These are phyloP conservation scores for Clepsis dumicolana DNA, from an alignment of 2,888 invertebrate genomes.

Conservation along the genomic window DNA sequence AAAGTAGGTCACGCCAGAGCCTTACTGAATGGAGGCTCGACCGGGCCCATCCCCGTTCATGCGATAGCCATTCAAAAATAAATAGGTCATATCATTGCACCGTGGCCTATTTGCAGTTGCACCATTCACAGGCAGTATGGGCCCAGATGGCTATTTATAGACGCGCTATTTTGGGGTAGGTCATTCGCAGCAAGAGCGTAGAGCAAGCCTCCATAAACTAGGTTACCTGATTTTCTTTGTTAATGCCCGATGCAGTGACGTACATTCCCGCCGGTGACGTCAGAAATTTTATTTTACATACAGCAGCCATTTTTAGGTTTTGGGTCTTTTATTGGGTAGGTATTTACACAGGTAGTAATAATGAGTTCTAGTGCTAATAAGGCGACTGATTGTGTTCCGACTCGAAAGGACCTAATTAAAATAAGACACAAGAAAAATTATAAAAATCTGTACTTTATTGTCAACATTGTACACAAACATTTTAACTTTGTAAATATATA, in stretches of 20 bases:
- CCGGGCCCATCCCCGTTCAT: conserved; percentile 81
- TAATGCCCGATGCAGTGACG: conserved; percentile 74
- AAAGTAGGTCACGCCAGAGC: conserved; percentile 76
- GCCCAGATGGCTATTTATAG: conserved; percentile 78
- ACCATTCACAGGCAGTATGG: conserved; percentile 74
- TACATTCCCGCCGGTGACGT: conserved; percentile 73
- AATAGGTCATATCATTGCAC: conserved; percentile 85
- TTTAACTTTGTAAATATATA: background rate
- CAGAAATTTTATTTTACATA: conserved; percentile 49
- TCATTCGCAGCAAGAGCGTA: conserved; percentile 78
- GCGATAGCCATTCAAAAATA: conserved; percentile 83
- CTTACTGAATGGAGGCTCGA: conserved; percentile 82
- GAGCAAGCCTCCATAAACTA: conserved; percentile 79
- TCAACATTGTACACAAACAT: conserved; percentile 1
- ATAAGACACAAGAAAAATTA: background rate
- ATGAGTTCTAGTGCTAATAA: no score
- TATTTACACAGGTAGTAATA: background rate
- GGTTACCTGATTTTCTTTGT: conserved; percentile 85
- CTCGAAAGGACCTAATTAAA: background rate
- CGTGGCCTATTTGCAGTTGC: conserved; percentile 77
- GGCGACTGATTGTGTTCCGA: background rate
- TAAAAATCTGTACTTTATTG: conserved; percentile 16
- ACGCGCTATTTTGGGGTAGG: conserved; percentile 83
- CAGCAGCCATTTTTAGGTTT: conserved; percentile 38
- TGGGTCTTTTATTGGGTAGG: conserved; percentile 31